phyloP scores from a whole-genome alignment of 2,888 invertebrate species.

The Hirtodrosophila alboralis region DNA sequence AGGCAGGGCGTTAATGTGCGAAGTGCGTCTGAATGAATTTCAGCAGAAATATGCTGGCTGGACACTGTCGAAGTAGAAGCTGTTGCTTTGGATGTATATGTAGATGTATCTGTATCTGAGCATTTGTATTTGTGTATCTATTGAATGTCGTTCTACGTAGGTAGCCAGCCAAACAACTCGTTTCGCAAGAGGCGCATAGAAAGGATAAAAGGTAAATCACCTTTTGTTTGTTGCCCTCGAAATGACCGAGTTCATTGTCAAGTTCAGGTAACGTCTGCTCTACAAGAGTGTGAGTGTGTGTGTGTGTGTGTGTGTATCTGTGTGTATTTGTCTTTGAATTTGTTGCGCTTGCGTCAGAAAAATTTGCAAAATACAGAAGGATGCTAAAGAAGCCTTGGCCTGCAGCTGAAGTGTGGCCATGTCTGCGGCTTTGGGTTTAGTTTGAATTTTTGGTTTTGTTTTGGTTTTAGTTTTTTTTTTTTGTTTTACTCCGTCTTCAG shows the following conservation, averaged over 20 bases:
- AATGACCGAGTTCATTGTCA: slow-evolving; percentile 76
- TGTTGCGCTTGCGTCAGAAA: slow-evolving; percentile 76
- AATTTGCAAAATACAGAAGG: slow-evolving; percentile 54
- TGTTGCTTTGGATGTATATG: slow-evolving; percentile 8
- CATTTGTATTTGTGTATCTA: slow-evolving; percentile 36
- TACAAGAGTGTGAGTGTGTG: slow-evolving; percentile 6
- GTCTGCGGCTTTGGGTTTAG: slow-evolving; percentile 58
- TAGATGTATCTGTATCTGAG: slow-evolving; percentile 31
- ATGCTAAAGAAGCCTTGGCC: slow-evolving; percentile 33
- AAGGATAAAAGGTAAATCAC: slow-evolving; percentile 78
- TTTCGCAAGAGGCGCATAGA: slow-evolving; percentile 44
- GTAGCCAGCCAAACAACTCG: slow-evolving; percentile 31
- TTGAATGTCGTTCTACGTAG: slow-evolving; percentile 36
- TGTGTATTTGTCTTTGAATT: slow-evolving; percentile 44
- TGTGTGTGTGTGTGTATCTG: slow-evolving; percentile 20
- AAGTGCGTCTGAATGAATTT: slow-evolving; percentile 78
- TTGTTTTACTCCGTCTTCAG: slow-evolving; percentile 1
- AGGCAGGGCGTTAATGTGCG: slow-evolving; percentile 74
- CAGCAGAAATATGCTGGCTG: slow-evolving; percentile 56
- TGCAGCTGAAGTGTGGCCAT: slow-evolving; percentile 65
- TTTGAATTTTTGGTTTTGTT: slow-evolving; percentile 31
- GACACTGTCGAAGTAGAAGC: too few species aligned
- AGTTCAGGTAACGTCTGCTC: slow-evolving; percentile 67
- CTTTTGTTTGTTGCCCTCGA: slow-evolving; percentile 76
- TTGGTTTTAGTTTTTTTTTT: slow-evolving; percentile 22